A percentile compares a stretch with the other conserved stretches of the same genome.
Evolutionary conservation across 2,888 invertebrate species (phyloP).

Genomic region (Protonemura montana): DNA sequence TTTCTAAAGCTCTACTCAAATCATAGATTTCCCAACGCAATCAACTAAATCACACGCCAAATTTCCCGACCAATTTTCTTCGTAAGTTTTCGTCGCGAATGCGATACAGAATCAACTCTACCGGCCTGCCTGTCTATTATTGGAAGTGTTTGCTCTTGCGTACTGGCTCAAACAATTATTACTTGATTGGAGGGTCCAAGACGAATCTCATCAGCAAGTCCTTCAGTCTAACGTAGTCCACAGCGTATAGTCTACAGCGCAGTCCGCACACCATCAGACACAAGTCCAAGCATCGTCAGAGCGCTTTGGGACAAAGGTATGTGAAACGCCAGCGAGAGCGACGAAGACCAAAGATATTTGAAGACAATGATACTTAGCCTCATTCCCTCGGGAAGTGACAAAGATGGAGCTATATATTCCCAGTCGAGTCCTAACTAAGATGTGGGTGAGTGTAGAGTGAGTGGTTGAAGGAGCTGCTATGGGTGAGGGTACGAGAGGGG

Average conservation of each 20-base stretch:
- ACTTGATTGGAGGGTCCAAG: neutral
- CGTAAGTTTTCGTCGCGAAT: neutral
- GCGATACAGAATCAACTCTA: neutral
- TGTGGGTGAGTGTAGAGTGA: constrained; percentile 19
- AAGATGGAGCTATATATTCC: constrained; percentile 13
- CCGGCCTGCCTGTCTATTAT: neutral
- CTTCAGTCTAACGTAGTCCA: neutral
- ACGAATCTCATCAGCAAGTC: constrained; percentile 1
- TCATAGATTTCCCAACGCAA: neutral
- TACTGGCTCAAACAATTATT: neutral
- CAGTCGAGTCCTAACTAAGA: constrained; percentile 25
- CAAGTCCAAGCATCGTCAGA: neutral
- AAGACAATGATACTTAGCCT: constrained; percentile 20
- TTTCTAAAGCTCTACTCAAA: neutral
- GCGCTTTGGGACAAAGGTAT: constrained; percentile 15
- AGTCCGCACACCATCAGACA: neutral
- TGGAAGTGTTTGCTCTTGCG: constrained; percentile 12
- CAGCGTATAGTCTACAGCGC: too few relatives aligned
- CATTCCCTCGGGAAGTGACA: constrained; percentile 18
- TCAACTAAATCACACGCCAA: neutral
- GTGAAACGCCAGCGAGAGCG: neutral
- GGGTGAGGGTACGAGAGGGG: constrained; percentile 15
- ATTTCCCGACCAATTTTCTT: neutral
- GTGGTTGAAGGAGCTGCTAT: constrained; percentile 14
- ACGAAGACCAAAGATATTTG: neutral